Conservation (phyloP, 2,888 invertebrate species). For the Tetragonula carbonaria region DNA sequence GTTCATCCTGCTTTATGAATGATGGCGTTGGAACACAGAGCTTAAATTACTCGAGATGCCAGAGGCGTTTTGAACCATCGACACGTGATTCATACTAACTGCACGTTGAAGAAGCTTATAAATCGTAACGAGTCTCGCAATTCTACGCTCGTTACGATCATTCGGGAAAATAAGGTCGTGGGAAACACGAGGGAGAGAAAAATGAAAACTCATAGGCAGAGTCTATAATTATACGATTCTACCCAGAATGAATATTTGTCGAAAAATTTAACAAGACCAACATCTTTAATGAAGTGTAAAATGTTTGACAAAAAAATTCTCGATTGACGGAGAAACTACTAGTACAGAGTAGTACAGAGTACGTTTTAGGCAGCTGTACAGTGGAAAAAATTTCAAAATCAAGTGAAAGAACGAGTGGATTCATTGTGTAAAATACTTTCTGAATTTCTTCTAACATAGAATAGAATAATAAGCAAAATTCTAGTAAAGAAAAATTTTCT, state of each 20-base stretch:
- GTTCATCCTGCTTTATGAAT: slow-evolving; percentile 6
- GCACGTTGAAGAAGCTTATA: slow-evolving; percentile 33
- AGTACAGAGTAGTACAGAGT: neutral
- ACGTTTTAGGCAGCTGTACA: neutral
- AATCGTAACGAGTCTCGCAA: slow-evolving; percentile 36
- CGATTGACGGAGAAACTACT: neutral
- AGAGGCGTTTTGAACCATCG: slow-evolving; percentile 20
- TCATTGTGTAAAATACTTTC: too few relatives aligned
- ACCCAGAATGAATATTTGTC: neutral
- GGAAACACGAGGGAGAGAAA: slow-evolving; percentile 23
- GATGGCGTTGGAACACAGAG: neutral
- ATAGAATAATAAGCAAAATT: too few relatives aligned
- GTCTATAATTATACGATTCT: neutral
- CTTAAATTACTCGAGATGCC: neutral
- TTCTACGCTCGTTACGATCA: slow-evolving; percentile 48
- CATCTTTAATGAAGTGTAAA: neutral
- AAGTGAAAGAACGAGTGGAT: neutral
- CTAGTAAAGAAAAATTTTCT: too few relatives aligned
- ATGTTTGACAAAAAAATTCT: too few relatives aligned
- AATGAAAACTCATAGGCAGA: slow-evolving; percentile 11
- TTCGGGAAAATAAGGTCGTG: slow-evolving; percentile 44
- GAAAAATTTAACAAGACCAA: neutral
- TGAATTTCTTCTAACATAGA: too few relatives aligned
- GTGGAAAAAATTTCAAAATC: neutral
- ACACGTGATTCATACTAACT: slow-evolving; percentile 39